Evolutionary conservation across 2,888 invertebrate genomes (phyloP), one percentile per base, ranked within the genome.

Genomic region (Drosophila mimica): DNA sequence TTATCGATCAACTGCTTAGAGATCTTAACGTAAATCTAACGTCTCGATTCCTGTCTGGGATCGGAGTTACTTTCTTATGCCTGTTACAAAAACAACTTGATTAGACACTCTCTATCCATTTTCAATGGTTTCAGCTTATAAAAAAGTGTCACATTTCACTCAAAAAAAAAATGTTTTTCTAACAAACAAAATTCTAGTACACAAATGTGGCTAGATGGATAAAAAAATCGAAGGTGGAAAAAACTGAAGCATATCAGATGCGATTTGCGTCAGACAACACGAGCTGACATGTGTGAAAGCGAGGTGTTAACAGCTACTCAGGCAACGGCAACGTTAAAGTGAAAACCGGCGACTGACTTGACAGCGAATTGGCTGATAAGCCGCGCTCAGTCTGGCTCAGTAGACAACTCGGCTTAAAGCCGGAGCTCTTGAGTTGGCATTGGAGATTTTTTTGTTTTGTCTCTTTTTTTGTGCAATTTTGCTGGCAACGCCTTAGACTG

Each of bases 401-500:
- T 56, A 33, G 75, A 59, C 67, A 70, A 52, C 64, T 46, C 15
- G 46, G 61, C 43, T 57, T 52, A 36, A 74, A 77, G 68, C 20
- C 70, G 40, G 2, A 57, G 33, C 65, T 70, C 63, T 64, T 64
- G 64, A 58, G 66, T 57, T 72, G 66, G 72, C 71, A 58, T 65
- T 71, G 81, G 69, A 78, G 49, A 43, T 11, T 25, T 25, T 25
- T 46, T n/a, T 17, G n/a, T 40, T 71, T 57, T 17, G n/a, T n/a
- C 40, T 40, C n/a, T 25, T 49, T 28, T 17, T 53, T 33, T 34
- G 9, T 56, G n/a, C n/a, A 13, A 56, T 56, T 57, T n/a, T 30
- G n/a, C 46, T 52, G 87, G 82, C 79, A 78, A 86, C 87, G 84
- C 82, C 82, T 87, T 60, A 62, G 70, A 60, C 65, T 79, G 70